These are phyloP conservation scores for Monochamus saltuarius DNA, from an alignment of 1,140 invertebrate genomes.

Conservation along the genomic window DNA sequence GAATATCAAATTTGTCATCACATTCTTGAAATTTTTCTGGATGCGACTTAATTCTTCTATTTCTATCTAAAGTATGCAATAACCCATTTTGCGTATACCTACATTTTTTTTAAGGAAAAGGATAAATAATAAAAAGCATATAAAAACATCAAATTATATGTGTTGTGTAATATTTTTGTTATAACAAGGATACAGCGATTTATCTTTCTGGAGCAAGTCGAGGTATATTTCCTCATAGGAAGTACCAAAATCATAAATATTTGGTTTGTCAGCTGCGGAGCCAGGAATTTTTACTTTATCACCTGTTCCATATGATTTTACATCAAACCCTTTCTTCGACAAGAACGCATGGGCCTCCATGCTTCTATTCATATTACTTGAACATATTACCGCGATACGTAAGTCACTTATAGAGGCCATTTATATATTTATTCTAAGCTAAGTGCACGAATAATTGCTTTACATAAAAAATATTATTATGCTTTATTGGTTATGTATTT, in stretches of 20 bases:
- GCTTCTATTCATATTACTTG: conserved; percentile 98
- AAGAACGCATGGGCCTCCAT: conserved; percentile 99
- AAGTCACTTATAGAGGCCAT: conserved; percentile 56
- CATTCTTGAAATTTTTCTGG: conserved; percentile 94
- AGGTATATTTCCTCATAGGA: conserved; percentile 97
- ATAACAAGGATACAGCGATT: conserved; percentile 74
- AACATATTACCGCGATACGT: conserved; percentile 93
- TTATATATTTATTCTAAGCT: background rate
- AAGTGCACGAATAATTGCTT: too few relatives aligned
- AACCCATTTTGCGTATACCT: conserved; percentile 98
- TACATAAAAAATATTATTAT: too few relatives aligned
- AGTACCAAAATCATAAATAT: conserved; percentile 97
- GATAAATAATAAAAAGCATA: conserved; percentile 25
- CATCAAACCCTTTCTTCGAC: conserved; percentile 94
- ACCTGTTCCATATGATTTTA: conserved; percentile 96
- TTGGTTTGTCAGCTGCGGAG: conserved; percentile 90
- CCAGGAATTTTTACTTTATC: conserved; percentile 98
- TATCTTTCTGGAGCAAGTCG: conserved; percentile 87
- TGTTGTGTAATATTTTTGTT: conserved; percentile 17
- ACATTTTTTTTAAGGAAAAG: conserved; percentile 25
- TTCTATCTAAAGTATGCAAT: conserved; percentile 97
- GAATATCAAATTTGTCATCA: conserved; percentile 91
- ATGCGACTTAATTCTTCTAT: conserved; percentile 89
- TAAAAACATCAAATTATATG: conserved; percentile 15
- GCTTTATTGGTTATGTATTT: too few relatives aligned